Evolutionary conservation across 92 coral and sea anemone genomes (phyloP).

Genomic region (Zoanthus sansibaricus): DNA sequence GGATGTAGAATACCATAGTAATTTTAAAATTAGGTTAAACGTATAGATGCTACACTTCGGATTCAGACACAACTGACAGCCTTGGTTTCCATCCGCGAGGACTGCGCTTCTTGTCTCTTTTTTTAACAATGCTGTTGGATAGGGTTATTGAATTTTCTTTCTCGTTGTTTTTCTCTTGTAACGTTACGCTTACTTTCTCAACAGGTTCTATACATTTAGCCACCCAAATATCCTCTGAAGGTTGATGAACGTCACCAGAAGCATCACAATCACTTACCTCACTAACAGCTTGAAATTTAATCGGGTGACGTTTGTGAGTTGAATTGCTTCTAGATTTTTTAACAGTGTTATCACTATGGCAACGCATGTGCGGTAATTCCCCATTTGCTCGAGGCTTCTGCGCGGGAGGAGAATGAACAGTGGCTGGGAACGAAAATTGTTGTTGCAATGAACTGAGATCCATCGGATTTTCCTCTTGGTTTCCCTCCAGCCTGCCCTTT

Average conservation of each 20-base stretch:
- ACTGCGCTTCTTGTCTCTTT: slow-evolving; percentile 51
- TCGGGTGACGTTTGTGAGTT: background rate
- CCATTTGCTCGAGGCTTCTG: background rate
- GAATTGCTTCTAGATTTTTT: background rate
- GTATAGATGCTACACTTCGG: slow-evolving; percentile 33
- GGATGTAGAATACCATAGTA: too few species aligned
- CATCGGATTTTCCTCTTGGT: background rate
- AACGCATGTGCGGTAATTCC: background rate
- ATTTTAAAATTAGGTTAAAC: too few species aligned
- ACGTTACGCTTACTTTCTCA: background rate
- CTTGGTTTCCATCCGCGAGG: slow-evolving; percentile 78
- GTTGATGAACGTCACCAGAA: background rate
- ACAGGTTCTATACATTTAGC: background rate
- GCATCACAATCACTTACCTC: background rate
- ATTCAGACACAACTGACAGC: slow-evolving; percentile 84
- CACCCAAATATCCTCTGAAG: slow-evolving; percentile 28
- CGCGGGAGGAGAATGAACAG: slow-evolving; percentile 8
- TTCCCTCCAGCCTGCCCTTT: background rate
- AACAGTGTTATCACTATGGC: background rate
- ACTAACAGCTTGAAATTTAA: background rate
- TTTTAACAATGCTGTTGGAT: slow-evolving; percentile 15
- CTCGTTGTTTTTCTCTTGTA: background rate
- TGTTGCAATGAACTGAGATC: background rate
- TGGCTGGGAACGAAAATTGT: slow-evolving; percentile 18
- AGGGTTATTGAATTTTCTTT: background rate